Evolutionary conservation across 1,140 invertebrate genomes (phyloP).

Genomic region (Venturia canescens): DNA sequence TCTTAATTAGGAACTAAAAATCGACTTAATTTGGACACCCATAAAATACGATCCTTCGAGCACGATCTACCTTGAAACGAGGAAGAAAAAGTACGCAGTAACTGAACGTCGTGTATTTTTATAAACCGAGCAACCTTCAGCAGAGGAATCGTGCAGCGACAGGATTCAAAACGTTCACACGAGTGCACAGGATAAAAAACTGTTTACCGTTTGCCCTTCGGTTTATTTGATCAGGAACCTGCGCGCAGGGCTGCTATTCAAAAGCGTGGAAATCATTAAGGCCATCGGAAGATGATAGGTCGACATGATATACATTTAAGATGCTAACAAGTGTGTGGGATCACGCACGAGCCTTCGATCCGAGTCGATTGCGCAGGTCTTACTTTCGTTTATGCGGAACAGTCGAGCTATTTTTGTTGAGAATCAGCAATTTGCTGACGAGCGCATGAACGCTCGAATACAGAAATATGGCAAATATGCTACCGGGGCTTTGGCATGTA

Average conservation of each 20-base stretch:
- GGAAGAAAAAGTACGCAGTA: too few relatives aligned
- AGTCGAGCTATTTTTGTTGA: not conserved
- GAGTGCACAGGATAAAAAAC: not conserved
- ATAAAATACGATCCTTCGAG: too few relatives aligned
- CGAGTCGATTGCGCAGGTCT: not conserved
- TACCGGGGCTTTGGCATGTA: too few relatives aligned
- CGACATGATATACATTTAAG: not conserved
- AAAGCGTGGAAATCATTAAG: not conserved
- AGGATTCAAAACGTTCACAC: too few relatives aligned
- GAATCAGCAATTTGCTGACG: not conserved
- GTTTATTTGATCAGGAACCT: not conserved
- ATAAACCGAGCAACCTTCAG: too few relatives aligned
- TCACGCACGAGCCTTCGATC: slow-evolving; percentile 9
- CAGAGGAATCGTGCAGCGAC: too few relatives aligned
- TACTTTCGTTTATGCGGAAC: not conserved
- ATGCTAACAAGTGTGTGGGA: not conserved
- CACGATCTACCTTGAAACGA: too few relatives aligned
- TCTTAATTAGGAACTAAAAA: too few relatives aligned
- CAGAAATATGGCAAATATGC: too few relatives aligned
- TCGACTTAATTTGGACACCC: too few relatives aligned
- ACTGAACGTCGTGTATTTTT: too few relatives aligned
- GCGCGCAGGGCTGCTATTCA: not conserved
- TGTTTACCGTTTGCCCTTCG: slow-evolving; percentile 1
- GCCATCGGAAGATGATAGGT: not conserved
- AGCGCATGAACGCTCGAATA: not conserved